Conservation (phyloP, 2,113 vertebrate genomes). For the Silurus meridionalis region DNA sequence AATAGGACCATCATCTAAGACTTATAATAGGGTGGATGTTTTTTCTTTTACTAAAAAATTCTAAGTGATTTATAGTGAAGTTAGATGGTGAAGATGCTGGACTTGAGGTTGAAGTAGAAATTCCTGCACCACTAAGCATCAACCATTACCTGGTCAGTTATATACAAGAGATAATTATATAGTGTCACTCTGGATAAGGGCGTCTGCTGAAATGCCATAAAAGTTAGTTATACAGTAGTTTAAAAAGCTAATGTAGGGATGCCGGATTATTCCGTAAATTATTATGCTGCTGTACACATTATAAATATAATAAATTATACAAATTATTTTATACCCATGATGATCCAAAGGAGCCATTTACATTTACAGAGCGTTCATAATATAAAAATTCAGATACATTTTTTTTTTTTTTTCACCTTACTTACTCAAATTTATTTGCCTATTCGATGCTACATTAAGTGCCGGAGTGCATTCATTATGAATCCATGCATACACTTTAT, state of each 20-base stretch:
- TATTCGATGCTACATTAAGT: not conserved
- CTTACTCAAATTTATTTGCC: not conserved
- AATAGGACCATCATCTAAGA: not conserved
- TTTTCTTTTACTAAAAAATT: not conserved
- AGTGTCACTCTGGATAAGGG: not conserved
- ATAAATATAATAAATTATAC: too few species aligned
- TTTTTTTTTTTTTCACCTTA: not conserved
- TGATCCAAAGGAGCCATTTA: not conserved
- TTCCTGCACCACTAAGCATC: too few species aligned
- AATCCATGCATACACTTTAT: not conserved
- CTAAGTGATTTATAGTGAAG: too few species aligned
- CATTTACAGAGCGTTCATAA: too few species aligned
- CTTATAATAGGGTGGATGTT: not conserved
- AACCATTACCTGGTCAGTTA: too few species aligned
- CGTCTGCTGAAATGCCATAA: not conserved
- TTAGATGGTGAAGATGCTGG: too few species aligned
- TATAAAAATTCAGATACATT: too few species aligned
- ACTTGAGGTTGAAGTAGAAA: too few species aligned
- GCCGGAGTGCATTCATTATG: not conserved
- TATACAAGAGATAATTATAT: too few species aligned
- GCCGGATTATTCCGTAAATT: not conserved
- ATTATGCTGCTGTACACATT: not conserved
- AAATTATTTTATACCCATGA: not conserved
- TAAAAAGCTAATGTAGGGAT: not conserved
- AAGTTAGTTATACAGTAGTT: not conserved